phyloP scores from a whole-genome alignment of 2,113 vertebrate genomes.

The Myotis lucifugus region DNA sequence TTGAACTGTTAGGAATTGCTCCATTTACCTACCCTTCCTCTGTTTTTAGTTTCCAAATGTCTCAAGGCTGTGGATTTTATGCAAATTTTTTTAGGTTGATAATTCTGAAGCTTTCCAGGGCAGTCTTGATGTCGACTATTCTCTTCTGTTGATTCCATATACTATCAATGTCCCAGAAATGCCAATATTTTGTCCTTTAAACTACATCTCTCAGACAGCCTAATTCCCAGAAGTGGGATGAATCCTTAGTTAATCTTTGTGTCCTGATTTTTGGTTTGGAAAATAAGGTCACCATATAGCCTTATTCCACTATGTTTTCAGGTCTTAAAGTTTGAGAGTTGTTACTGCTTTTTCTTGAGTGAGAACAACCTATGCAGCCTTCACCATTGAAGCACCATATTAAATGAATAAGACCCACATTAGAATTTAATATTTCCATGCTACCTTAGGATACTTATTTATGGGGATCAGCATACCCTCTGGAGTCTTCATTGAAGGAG shows the following conservation, averaged over 20 bases:
- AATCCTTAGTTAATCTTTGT: slow-evolving; percentile 36
- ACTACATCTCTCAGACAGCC: slow-evolving; percentile 48
- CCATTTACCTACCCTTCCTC: background rate
- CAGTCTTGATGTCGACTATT: slow-evolving; percentile 29
- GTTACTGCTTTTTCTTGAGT: background rate
- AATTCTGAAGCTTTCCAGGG: slow-evolving; percentile 45
- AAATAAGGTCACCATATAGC: slow-evolving; percentile 51
- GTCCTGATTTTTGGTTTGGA: slow-evolving; percentile 65
- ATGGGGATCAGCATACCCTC: background rate
- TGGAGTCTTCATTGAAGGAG: background rate
- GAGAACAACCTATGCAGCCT: background rate
- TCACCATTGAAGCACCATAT: background rate
- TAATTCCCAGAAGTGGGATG: slow-evolving; percentile 50
- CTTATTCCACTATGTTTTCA: slow-evolving; percentile 21
- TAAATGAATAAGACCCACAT: background rate
- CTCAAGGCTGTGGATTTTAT: background rate
- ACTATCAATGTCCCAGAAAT: slow-evolving; percentile 62
- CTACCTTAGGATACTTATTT: background rate
- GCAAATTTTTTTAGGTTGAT: background rate
- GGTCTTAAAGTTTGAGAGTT: background rate
- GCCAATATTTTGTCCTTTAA: slow-evolving; percentile 67
- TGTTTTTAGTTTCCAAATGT: background rate
- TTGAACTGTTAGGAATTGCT: background rate
- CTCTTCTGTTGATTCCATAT: background rate
- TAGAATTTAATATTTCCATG: background rate